phyloP scores from a whole-genome alignment of 2,888 invertebrate genomes.

The Octonoba sinensis region DNA sequence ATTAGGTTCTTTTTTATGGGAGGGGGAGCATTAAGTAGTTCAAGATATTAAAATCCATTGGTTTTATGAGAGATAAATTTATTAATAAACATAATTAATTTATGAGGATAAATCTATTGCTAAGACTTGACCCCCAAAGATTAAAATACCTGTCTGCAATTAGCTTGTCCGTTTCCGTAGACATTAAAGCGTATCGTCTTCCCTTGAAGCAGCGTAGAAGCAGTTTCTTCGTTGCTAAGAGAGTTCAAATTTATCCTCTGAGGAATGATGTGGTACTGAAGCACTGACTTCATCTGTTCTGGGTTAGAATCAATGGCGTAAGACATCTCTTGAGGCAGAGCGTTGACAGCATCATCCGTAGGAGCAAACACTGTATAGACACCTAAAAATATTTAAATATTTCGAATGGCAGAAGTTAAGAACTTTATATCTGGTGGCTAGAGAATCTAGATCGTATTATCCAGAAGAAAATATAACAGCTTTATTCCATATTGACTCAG shows the following conservation, averaged over 20 bases:
- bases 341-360: conserved; percentile 64
- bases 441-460: too few relatives aligned
- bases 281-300: conserved; percentile 42
- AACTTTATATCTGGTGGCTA: too few relatives aligned
- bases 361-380: conserved; percentile 65
- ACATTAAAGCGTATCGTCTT: conserved; percentile 64
- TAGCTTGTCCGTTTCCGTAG: conserved; percentile 27
- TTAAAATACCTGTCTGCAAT: conserved; percentile 40
- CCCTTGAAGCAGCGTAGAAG: conserved; percentile 55
- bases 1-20: too few relatives aligned
- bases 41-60: too few relatives aligned
- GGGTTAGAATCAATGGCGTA: conserved; percentile 61
- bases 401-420: too few relatives aligned
- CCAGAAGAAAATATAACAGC: too few relatives aligned
- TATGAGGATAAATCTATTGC: too few relatives aligned
- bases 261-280: conserved; percentile 65
- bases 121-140: too few relatives aligned
- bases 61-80: too few relatives aligned
- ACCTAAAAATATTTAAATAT: conserved; percentile 26
- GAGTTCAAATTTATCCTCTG: conserved; percentile 45
- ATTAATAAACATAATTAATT: too few relatives aligned
- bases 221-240: conserved; percentile 60
- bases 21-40: too few relatives aligned
- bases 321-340: conserved; percentile 62
- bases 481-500: not conserved